A percentile compares a stretch with the other conserved stretches of the same genome.
phyloP scores from a whole-genome alignment of 2,888 invertebrate species.

The Julus scandinavius region DNA sequence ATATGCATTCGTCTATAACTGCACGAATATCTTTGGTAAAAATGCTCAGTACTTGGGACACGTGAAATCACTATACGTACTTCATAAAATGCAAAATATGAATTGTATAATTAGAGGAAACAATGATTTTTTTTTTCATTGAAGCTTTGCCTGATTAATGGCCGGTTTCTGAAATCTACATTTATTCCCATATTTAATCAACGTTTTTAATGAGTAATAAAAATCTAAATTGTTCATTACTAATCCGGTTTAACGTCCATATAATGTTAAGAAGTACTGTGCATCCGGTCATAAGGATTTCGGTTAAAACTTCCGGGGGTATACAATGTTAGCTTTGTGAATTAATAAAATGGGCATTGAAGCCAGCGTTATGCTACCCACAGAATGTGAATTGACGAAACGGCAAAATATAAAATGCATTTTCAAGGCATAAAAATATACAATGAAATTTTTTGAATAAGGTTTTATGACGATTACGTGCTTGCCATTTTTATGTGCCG shows the following conservation, averaged over 20 bases:
- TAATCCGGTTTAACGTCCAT: not conserved
- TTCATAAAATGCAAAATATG: not conserved
- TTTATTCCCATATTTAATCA: not conserved
- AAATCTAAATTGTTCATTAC: not conserved
- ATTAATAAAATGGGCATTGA: not conserved
- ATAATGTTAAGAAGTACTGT: not conserved
- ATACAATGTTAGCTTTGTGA: not conserved
- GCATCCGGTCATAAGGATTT: not conserved
- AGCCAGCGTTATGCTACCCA: not conserved
- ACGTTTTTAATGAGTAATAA: not conserved
- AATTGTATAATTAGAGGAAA: no score
- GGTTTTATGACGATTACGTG: slow-evolving; percentile 31
- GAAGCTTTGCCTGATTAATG: not conserved
- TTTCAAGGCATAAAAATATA: slow-evolving; percentile 2
- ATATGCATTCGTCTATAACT: no score
- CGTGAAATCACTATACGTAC: not conserved
- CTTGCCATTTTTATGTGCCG: slow-evolving; percentile 1
- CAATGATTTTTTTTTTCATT: not conserved
- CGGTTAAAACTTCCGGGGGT: not conserved
- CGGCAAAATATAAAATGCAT: not conserved
- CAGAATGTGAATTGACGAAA: not conserved
- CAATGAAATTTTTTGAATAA: slow-evolving; percentile 19
- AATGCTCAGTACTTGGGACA: not conserved
- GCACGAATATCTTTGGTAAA: no score
- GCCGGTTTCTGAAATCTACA: not conserved